phyloP scores from a whole-genome alignment of 1,140 invertebrate genomes.

The Meloidogyne chitwoodi region DNA sequence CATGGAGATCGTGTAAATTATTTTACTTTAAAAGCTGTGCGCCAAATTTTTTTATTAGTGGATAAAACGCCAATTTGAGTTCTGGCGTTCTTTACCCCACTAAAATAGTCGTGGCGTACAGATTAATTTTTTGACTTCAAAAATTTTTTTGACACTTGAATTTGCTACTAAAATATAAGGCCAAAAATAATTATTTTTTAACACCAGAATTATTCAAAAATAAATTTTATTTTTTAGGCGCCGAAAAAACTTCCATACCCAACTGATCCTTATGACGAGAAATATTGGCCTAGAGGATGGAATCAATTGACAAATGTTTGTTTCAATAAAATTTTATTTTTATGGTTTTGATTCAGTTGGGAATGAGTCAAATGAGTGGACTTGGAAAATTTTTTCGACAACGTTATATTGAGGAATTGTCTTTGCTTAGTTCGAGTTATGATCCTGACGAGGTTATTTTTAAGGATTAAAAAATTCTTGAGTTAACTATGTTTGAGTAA shows the following conservation, averaged over 20 bases:
- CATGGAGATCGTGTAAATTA: constrained; percentile 8
- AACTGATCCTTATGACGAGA: constrained; percentile 6
- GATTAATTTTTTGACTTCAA: too few relatives aligned
- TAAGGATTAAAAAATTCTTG: not conserved
- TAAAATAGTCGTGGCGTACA: too few relatives aligned
- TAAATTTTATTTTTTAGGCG: not conserved
- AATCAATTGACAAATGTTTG: constrained; percentile 10
- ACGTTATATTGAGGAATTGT: constrained; percentile 2
- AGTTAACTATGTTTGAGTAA: not conserved
- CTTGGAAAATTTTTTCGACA: constrained; percentile 17
- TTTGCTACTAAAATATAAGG: not conserved
- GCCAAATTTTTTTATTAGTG: not conserved
- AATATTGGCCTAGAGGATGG: constrained; percentile 17
- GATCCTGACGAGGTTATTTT: constrained; percentile 12
- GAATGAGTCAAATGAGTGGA: constrained; percentile 22
- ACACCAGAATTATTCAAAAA: not conserved
- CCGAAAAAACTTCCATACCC: constrained; percentile 7
- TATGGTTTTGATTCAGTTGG: constrained; percentile 4
- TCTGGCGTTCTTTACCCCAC: too few relatives aligned
- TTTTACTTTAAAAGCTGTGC: not conserved
- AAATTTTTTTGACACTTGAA: not conserved
- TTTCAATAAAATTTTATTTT: not conserved
- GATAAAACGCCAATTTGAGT: too few relatives aligned
- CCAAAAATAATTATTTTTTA: not conserved
- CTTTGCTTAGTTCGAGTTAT: constrained; percentile 6